phyloP scores from a whole-genome alignment of 2,113 vertebrate species.

The Sebastes schlegelii region DNA sequence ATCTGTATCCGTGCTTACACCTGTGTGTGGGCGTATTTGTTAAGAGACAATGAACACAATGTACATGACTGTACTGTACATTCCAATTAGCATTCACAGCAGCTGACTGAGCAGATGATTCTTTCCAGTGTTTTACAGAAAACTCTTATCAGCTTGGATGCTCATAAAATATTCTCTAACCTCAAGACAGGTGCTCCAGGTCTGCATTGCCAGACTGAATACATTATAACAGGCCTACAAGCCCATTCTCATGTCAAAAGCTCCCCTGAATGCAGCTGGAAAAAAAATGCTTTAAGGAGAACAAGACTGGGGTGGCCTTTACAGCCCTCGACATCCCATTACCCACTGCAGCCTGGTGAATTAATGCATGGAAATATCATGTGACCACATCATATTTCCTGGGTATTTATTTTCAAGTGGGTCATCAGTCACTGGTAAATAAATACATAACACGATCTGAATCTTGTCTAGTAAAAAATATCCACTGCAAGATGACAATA shows the following conservation, averaged over 20 bases:
- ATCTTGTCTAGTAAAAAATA: neutral
- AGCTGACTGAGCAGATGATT: neutral
- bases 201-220: slow-evolving; percentile 14
- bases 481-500: neutral
- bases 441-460: neutral
- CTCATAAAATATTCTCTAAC: neutral
- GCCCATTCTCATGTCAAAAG: neutral
- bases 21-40: neutral
- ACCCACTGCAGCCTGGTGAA: neutral
- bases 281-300: slow-evolving; percentile 1
- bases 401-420: neutral
- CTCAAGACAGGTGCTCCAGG: neutral
- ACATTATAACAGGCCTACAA: neutral
- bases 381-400: neutral
- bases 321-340: slow-evolving; percentile 1
- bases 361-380: neutral
- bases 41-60: slow-evolving; percentile 11
- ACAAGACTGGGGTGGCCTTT: neutral
- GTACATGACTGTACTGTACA: neutral
- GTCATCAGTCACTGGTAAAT: neutral
- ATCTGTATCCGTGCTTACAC: neutral
- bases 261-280: neutral
- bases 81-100: neutral
- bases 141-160: neutral
- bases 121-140: neutral